Conservation (phyloP, 2,113 vertebrate species). For the Hippocampus guttulatus region DNA sequence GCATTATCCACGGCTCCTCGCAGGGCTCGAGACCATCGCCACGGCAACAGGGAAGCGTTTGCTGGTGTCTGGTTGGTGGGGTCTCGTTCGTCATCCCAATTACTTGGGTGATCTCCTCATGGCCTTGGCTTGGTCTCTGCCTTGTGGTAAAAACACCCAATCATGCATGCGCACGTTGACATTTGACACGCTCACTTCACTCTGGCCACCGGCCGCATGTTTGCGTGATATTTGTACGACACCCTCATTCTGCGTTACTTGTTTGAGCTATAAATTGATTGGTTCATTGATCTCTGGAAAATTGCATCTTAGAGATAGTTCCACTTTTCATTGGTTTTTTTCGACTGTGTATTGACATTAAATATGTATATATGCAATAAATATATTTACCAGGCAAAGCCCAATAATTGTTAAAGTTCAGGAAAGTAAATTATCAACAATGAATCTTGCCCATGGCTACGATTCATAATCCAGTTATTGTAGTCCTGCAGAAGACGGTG, state of each 20-base stretch:
- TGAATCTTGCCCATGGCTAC: background rate
- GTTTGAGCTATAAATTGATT: too few species aligned
- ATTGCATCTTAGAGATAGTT: too few species aligned
- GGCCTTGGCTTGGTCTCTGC: constrained; percentile 88
- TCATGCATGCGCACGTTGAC: background rate
- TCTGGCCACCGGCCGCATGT: too few species aligned
- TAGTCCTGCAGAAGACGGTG: background rate
- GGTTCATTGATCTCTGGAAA: too few species aligned
- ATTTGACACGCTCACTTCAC: background rate
- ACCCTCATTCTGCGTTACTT: too few species aligned
- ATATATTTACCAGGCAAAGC: too few species aligned
- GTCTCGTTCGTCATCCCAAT: constrained; percentile 86
- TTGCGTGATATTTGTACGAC: too few species aligned
- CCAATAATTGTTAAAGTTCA: too few species aligned
- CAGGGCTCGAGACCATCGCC: constrained; percentile 82
- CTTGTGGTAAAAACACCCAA: constrained; percentile 78
- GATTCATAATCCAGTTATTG: background rate
- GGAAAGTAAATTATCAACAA: background rate
- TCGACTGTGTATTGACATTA: too few species aligned
- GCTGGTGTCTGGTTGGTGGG: constrained; percentile 90
- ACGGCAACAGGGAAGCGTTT: constrained; percentile 83
- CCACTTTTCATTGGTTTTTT: too few species aligned
- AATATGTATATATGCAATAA: too few species aligned
- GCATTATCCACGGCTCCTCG: background rate
- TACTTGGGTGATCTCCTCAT: constrained; percentile 87